phyloP scores from a whole-genome alignment of 2,888 invertebrate genomes.

The Selenia dentaria region DNA sequence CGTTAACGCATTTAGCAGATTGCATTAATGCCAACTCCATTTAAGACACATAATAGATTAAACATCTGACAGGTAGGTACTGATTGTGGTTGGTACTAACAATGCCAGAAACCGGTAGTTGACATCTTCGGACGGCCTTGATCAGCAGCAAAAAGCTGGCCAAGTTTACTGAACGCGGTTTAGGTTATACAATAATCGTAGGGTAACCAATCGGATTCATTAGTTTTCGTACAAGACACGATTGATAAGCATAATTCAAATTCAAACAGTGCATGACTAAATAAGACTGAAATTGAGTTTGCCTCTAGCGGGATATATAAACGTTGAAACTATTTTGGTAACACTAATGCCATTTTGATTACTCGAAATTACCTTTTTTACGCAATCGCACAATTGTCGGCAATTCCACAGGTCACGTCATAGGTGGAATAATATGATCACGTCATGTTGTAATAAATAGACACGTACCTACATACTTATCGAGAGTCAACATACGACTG shows the following conservation, averaged over 20 bases:
- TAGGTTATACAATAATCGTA: constrained; percentile 18
- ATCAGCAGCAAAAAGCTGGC: constrained; percentile 18
- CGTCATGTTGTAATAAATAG: constrained; percentile 50
- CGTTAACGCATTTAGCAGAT: constrained; percentile 45
- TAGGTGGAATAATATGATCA: constrained; percentile 36
- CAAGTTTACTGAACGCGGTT: constrained; percentile 16
- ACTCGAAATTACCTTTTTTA: constrained; percentile 68
- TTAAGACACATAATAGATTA: constrained; percentile 21
- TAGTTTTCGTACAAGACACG: constrained; percentile 28
- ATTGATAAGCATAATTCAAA: constrained; percentile 28
- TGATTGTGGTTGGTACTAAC: constrained; percentile 16
- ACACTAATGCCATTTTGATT: constrained; percentile 78
- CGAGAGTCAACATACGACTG: constrained; percentile 41
- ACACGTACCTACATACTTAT: constrained; percentile 50
- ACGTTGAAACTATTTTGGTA: constrained; percentile 52
- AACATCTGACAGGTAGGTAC: constrained; percentile 16
- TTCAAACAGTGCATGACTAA: constrained; percentile 54
- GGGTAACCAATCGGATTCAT: constrained; percentile 35
- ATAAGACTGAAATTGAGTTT: constrained; percentile 52
- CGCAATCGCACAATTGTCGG: constrained; percentile 46
- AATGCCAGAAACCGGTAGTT: constrained; percentile 20
- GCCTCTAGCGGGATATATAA: constrained; percentile 43
- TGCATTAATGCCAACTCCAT: constrained; percentile 34
- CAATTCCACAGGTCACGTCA: constrained; percentile 56
- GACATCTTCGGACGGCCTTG: constrained; percentile 22